Base-by-base conservation (phyloP, 1,140 invertebrate genomes). In the Cydia amplana region DNA sequence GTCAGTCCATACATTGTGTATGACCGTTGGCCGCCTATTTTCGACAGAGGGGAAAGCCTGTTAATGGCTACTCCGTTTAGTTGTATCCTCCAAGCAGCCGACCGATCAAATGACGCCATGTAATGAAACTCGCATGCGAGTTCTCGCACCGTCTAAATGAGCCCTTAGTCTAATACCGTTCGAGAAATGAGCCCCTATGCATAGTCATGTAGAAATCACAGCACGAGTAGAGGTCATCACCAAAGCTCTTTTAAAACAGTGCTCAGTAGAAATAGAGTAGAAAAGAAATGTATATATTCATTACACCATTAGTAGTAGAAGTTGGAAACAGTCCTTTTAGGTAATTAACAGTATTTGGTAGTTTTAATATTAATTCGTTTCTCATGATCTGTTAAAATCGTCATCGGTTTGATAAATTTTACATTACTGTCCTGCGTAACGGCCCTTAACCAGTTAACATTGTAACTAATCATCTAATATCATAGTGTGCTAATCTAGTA, bases 221-320 rank as follows among this genome's bases (percentile, higher is more conserved):
- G 65, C 65, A 70, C 65, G 32, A 36, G 72, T 73, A 73, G 72
- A 46, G 6, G 2, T 73, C 72, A 73, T 49, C 20, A 25, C 10
- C n/a, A 73, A 73, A 51, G 40, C 72, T 23, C 72, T 73, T 43
- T 73, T 4, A 51, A 16, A 51, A 51, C 72, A 73, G 72, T 73
- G 72, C 40, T 73, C 72, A 18, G 7, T 70, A 70, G 65, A 40
- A n/a, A 40, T 70, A 70, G 9, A 36, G 1, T 36, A n/a, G 65
- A n/a, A 36, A 32, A 12, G 18, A 60, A 36, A 40, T 70, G 65
- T 70, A 70, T 16, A 70, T 70, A 70, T 16, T 43, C 28, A 70
- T 36, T 60, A 1, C 64, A 28, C 23, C 25, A 32, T 36, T 32
- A 14, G 25, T 10, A 36, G 2, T 36, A 40, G 32, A n/a, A 36